Evolutionary conservation across 2,888 invertebrate genomes (phyloP), one percentile per base, ranked within the genome.

Genomic region (Tholera decimalis): DNA sequence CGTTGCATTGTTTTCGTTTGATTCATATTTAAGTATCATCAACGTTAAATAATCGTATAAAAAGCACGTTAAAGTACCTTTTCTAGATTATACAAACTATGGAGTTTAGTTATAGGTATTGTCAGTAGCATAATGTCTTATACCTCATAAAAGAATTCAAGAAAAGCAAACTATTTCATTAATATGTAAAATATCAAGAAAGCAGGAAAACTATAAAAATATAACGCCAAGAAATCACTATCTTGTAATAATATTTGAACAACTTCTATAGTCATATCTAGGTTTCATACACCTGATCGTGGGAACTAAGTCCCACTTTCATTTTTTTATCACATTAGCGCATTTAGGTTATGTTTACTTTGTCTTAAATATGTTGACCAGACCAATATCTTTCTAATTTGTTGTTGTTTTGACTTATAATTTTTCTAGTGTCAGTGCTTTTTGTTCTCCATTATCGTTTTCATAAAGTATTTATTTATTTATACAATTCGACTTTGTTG

Each of bases 231-330:
- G n/a, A 37, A 50, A 57, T 57, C 54, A 46, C 37, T 78, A 78
- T 74, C 74, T 78, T 20, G n/a, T 30, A 83, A 83, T 83, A 91
- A 92, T 90, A 90, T 91, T 91, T 89, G 84, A 62, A 79, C 79
- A 76, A 78, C 66, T 73, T 79, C 80, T 89, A 89, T 85, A 88
- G 81, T 49, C 57, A 18, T 66, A 77, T 59, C 73, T 72, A 56
- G 77, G 68, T 73, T 68, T 44, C 59, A 68, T 77, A 70, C 83
- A 85, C 84, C 82, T 83, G 82, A 86, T 84, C 92, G 93, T 93
- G 93, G 88, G 93, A 93, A 93, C 79, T 84, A 66, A 83, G 80
- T n/a, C 67, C 77, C 76, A 82, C 82, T 86, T 85, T 87, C 81
- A 63, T 82, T 86, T 84, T n/a, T 80, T 82, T 83, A 84, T 85